Evolutionary conservation across 1,140 invertebrate species (phyloP).

Genomic region (Brachionus paranguensis): DNA sequence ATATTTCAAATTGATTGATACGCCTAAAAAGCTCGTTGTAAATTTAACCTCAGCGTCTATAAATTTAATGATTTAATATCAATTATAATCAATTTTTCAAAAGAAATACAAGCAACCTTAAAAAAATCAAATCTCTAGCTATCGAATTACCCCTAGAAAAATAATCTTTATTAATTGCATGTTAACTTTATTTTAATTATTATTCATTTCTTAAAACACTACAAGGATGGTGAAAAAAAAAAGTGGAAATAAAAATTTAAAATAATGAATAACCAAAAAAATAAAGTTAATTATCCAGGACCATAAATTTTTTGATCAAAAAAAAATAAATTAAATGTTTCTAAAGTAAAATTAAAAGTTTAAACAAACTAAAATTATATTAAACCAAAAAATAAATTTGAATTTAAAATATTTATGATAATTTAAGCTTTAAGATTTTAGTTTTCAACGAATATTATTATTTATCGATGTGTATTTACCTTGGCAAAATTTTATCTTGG

Average conservation of each 20-base stretch:
- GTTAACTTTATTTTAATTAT: too few species aligned
- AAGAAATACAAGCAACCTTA: not conserved
- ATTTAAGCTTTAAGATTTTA: not conserved
- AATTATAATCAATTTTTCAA: not conserved
- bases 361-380: not conserved
- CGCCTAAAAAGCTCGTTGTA: not conserved
- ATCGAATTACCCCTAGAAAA: too few species aligned
- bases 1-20: not conserved
- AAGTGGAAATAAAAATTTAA: too few species aligned
- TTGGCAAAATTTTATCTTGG: not conserved
- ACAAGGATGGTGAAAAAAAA: too few species aligned
- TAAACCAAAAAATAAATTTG: not conserved
- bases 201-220: too few species aligned
- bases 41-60: not conserved
- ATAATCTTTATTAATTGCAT: too few species aligned
- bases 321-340: too few species aligned
- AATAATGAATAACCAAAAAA: too few species aligned
- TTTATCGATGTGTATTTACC: not conserved
- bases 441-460: not conserved
- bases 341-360: not conserved
- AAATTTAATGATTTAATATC: not conserved
- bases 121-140: too few species aligned
- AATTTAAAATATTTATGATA: not conserved
- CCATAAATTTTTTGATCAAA: too few species aligned
- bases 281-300: too few species aligned